These are phyloP conservation scores for Semaprochilodus insignis DNA, from an alignment of 2,797 vertebrate genomes.

Conservation along the genomic window DNA sequence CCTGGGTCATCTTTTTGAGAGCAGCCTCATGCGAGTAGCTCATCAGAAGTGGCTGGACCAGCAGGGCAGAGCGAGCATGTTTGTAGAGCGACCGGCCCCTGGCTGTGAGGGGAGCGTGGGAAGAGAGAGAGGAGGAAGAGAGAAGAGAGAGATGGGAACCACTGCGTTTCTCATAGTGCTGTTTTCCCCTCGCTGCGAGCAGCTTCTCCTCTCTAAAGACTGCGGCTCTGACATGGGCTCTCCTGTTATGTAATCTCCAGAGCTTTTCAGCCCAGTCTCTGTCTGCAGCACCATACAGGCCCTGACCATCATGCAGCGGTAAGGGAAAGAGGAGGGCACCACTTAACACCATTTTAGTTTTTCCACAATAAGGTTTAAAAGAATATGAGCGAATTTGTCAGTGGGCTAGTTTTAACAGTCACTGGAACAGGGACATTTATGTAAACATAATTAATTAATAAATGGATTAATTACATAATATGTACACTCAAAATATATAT, in stretches of 20 bases:
- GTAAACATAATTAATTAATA: no score
- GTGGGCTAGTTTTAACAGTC: no score
- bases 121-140: conserved; percentile 47
- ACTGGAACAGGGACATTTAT: no score
- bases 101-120: conserved; percentile 51
- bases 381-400: no score
- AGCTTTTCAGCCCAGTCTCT: background rate
- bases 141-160: conserved; percentile 34
- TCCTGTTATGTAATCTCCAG: background rate
- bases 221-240: background rate
- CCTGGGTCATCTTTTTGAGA: background rate
- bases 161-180: conserved; percentile 22
- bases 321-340: no score
- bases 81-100: conserved; percentile 25
- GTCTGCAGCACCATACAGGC: no score
- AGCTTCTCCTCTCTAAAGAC: background rate
- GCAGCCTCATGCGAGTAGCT: background rate
- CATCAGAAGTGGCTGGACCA: background rate
- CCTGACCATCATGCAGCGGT: no score
- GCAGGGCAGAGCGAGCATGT: conserved; percentile 8
- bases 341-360: no score
- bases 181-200: background rate
- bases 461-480: no score
- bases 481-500: no score
- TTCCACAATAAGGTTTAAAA: no score